Base-by-base conservation (phyloP, 2,113 vertebrate species). In the Phycodurus eques region DNA sequence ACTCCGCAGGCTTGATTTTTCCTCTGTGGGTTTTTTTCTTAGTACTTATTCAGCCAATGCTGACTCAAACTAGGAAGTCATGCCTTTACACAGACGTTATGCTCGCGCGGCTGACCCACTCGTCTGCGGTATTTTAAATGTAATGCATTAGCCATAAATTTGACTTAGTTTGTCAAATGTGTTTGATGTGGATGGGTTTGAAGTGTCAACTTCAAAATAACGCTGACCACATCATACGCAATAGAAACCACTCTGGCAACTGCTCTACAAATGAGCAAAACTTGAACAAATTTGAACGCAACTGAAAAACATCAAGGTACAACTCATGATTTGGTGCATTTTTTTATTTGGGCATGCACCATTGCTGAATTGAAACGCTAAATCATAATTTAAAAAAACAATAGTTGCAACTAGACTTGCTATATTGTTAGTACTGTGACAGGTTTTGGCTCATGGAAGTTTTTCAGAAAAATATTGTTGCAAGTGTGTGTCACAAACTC, bases 41-140 rank as follows among this genome's bases (percentile, higher is more conserved):
- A 49, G 13, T 15, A 76, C 63, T 75, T 79, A 75, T 80, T 88
- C 80, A 89, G 83, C 83, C 75, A 84, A 73, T 68, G 76, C 59
- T 82, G 79, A 80, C 79, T 83, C 71, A 79, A 87, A 83, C 81
- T 80, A 88, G 90, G 86, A 89, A 89, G 82, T 87, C 20, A 61
- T 72, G 72, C 67, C 80, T 64, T 80, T 46, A 79, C 31, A n/a
- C 10, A 71, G 67, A 60, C 1, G 39, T 69, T 76, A 3, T 69
- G 70, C 70, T 77, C 51, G 57, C 57, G 31, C 42, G 15, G 42
- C 35, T 73, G 65, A 71, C 20, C 4, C 35, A n/a, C 68, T 44
- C 17, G 42, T 66, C n/a, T 76, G 71, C 59, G 84, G 66, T 44
- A 19, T 22, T 56, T 3, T n/a, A 22, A 22, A 22, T 35, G 31